Percentiles rank a stretch among this genome's conserved stretches.
phyloP scores from a whole-genome alignment of 2,888 invertebrate species.

The Melinaea marsaeus region DNA sequence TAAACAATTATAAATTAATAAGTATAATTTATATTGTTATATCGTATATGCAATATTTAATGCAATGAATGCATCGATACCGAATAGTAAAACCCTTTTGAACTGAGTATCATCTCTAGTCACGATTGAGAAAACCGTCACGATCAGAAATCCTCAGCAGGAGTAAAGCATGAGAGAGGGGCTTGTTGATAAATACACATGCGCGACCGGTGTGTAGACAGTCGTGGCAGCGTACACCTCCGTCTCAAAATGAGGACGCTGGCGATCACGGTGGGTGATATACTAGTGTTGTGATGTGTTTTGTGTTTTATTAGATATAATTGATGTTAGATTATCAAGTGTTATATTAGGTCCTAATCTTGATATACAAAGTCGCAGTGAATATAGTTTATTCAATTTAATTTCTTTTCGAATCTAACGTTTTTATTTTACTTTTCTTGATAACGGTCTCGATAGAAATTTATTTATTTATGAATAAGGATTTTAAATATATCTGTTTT shows the following conservation, averaged over 20 bases:
- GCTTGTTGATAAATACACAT: slow-evolving; percentile 56
- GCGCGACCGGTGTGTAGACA: slow-evolving; percentile 43
- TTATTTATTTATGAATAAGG: too few relatives aligned
- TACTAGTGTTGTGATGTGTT: slow-evolving; percentile 39
- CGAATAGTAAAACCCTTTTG: slow-evolving; percentile 26
- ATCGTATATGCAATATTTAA: slow-evolving; percentile 10
- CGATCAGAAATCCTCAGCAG: slow-evolving; percentile 34
- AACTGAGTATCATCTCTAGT: slow-evolving; percentile 32
- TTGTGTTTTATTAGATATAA: slow-evolving; percentile 14
- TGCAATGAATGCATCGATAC: background rate
- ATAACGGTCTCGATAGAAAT: too few relatives aligned
- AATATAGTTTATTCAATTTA: too few relatives aligned
- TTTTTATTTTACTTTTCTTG: too few relatives aligned
- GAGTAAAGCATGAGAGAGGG: slow-evolving; percentile 50
- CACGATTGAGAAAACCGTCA: slow-evolving; percentile 35
- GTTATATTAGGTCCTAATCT: background rate
- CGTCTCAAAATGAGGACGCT: slow-evolving; percentile 64
- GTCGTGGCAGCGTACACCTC: slow-evolving; percentile 59
- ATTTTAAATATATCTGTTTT: too few relatives aligned
- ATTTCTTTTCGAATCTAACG: too few relatives aligned
- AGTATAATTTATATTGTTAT: too few relatives aligned
- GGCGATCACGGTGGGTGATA: slow-evolving; percentile 62
- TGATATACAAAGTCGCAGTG: background rate
- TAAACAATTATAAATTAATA: too few relatives aligned
- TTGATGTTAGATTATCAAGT: slow-evolving; percentile 10